Evolutionary conservation across 1,140 invertebrate species (phyloP).

Genomic region (Phocides pigmalion): DNA sequence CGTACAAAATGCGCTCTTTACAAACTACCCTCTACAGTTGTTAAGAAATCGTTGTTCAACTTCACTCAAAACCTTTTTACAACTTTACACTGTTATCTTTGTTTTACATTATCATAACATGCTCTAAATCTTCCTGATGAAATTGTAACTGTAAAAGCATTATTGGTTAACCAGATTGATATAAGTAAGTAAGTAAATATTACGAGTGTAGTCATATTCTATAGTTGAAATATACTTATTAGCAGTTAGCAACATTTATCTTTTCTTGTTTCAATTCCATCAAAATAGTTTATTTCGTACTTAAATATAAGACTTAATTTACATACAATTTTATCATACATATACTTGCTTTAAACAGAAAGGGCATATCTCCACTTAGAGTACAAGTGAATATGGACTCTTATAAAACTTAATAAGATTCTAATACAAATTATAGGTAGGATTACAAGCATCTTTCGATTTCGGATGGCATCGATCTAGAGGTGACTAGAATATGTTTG

Average conservation of each 20-base stretch:
- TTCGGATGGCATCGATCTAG: slow-evolving; percentile 9
- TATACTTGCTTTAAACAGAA: slow-evolving; percentile 10
- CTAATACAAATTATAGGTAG: slow-evolving; percentile 3
- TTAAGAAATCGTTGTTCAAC: slow-evolving; percentile 54
- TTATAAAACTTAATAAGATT: not conserved
- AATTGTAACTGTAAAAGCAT: slow-evolving; percentile 9
- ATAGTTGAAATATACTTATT: no score
- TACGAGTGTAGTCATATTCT: no score
- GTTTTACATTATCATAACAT: slow-evolving; percentile 28
- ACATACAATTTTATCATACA: slow-evolving; percentile 13
- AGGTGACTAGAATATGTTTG: slow-evolving; percentile 40
- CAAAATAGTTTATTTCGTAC: slow-evolving; percentile 30
- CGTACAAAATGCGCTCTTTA: slow-evolving; percentile 59
- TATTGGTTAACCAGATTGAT: no score
- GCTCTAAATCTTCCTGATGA: slow-evolving; percentile 29
- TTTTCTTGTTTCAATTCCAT: slow-evolving; percentile 10
- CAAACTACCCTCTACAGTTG: slow-evolving; percentile 49
- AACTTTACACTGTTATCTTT: slow-evolving; percentile 42
- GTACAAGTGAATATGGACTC: not conserved
- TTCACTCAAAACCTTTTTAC: slow-evolving; percentile 54
- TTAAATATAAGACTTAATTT: slow-evolving; percentile 1
- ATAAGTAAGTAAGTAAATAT: no score
- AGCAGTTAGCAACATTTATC: no score
- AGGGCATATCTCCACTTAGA: slow-evolving; percentile 7
- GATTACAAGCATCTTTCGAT: not conserved